Evolutionary conservation across 1,140 invertebrate genomes (phyloP), one percentile per base, ranked within the genome.

Genomic region (Halesus radiatus): DNA sequence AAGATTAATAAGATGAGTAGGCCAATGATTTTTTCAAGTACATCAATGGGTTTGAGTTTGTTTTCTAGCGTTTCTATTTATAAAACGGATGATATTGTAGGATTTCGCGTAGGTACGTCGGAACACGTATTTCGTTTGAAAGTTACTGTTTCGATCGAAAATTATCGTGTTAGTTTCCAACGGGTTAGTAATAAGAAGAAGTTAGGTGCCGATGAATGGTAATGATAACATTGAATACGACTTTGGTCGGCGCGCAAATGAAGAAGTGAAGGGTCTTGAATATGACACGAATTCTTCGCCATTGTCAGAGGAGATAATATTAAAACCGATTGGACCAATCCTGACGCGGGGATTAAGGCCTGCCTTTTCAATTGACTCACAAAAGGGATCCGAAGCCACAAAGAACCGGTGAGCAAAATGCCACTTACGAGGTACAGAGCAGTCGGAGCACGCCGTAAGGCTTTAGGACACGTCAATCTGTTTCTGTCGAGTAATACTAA

Each of bases 401-500:
- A 58, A 75, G 54, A 18, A 7, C 15, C n/a, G 32, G 15, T 50
- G 23, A 26, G 22, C 18, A 29, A 74, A 75, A 29, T 75, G 72
- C 68, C 68, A 72, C 72, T 75, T n/a, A 54, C 37, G 37, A 45
- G 10, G 37, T 45, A 45, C 37, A 45, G 58, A 32, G 22, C 23
- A 23, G 23, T 32, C 52, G 29, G 18, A 20, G 15, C 22, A 29
- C 16, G 72, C 23, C n/a, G 20, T 10, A 37, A 29, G 72, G 16
- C 32, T 75, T 58, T 75, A 75, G 72, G 54, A 75, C 72, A 58
- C 72, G 72, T 75, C 72, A 75, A 58, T 75, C 72, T 18, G 18
- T 54, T 53, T 72, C 32, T 52, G 23, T 22, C 18, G 10, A 73
- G 29, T 73, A 29, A 66, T 66, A 45, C 37, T 3, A 45, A 45